These are phyloP conservation scores for Caenorhabditis sp. DNA, from an alignment of 2,888 invertebrate species.

Conservation along the genomic window DNA sequence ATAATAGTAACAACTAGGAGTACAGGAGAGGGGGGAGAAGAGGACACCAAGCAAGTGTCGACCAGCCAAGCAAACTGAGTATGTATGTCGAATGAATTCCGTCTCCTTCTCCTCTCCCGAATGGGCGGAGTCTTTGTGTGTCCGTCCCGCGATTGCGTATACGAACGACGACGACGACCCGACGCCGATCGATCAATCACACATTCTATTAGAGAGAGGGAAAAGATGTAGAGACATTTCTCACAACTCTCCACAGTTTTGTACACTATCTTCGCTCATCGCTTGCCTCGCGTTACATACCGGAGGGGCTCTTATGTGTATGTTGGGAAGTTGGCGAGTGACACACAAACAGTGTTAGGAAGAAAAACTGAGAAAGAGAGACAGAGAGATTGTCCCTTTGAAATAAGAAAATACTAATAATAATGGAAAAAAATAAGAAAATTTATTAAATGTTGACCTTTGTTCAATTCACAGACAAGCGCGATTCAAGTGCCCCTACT, in stretches of 20 bases:
- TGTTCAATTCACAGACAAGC: slow-evolving; percentile 24
- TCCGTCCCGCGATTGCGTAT: slow-evolving; percentile 40
- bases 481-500: slow-evolving; percentile 97
- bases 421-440: no score
- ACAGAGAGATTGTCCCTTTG: not conserved
- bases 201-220: slow-evolving; percentile 11
- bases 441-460: slow-evolving; percentile 25
- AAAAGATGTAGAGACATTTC: slow-evolving; percentile 4
- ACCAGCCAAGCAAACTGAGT: slow-evolving; percentile 3
- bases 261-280: no score
- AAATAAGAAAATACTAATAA: not conserved
- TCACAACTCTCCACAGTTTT: not conserved
- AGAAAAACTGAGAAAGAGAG: not conserved
- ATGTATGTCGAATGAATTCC: slow-evolving; percentile 33
- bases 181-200: slow-evolving; percentile 42
- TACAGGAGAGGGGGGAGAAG: slow-evolving; percentile 9
- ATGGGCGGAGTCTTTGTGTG: slow-evolving; percentile 35
- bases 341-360: not conserved
- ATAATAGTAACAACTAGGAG: not conserved
- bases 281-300: not conserved
- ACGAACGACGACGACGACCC: slow-evolving; percentile 9
- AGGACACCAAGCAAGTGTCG: slow-evolving; percentile 10
- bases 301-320: not conserved
- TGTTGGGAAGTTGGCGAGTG: not conserved
- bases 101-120: slow-evolving; percentile 15